phyloP scores from a whole-genome alignment of 2,888 invertebrate genomes.

The Megaustenia siamemsis region DNA sequence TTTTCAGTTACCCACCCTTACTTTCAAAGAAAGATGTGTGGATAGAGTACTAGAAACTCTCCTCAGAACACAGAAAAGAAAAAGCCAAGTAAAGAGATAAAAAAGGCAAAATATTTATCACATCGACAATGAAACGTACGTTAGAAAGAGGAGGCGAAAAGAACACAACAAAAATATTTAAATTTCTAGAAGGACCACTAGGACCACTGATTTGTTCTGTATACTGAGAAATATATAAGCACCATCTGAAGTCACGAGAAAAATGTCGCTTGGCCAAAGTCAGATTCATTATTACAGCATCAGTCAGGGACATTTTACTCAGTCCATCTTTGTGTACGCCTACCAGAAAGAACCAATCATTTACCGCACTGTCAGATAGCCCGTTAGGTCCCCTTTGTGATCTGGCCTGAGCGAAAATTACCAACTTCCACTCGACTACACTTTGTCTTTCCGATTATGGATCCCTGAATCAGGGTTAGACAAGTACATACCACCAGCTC shows the following conservation, averaged over 20 bases:
- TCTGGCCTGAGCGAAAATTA: conserved; percentile 19
- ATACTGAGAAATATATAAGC: no score
- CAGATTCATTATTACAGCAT: not conserved
- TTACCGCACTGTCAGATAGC: not conserved
- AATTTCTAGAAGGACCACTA: no score
- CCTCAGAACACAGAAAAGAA: no score
- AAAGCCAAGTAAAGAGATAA: no score
- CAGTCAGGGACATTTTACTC: not conserved
- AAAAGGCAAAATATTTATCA: no score
- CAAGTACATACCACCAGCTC: conserved; percentile 10
- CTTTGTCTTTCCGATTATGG: conserved; percentile 31
- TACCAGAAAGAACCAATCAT: conserved; percentile 3
- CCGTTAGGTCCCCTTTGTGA: conserved; percentile 7
- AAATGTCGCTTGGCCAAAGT: not conserved
- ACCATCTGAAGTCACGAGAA: not conserved
- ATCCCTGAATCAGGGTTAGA: conserved; percentile 19
- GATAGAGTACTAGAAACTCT: no score
- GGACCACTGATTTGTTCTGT: no score
- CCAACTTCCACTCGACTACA: conserved; percentile 26
- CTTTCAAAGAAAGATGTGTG: no score
- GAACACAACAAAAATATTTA: no score
- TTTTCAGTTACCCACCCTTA: no score
- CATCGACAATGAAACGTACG: no score
- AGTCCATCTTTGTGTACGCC: conserved; percentile 5
- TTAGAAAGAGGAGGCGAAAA: no score